Percentiles rank a stretch among this genome's conserved stretches.
These are phyloP conservation scores for Thalassarche chlororhynchos DNA, from an alignment of 2,113 vertebrate genomes.

Conservation along the genomic window DNA sequence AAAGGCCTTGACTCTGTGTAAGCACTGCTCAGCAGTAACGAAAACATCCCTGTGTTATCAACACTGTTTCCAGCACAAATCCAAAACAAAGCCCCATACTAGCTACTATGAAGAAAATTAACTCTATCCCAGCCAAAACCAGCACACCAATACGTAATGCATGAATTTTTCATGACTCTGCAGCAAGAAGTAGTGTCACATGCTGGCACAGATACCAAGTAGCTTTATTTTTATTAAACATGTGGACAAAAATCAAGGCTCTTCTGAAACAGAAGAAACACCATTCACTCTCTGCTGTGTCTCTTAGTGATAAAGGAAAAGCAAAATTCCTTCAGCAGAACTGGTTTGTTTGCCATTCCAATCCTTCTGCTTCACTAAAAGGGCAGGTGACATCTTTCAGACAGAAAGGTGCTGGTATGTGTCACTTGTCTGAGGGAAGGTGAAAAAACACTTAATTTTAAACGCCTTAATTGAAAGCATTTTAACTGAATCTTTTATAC, in stretches of 20 bases:
- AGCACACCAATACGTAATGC: background rate
- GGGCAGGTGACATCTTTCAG: background rate
- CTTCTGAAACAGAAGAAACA: background rate
- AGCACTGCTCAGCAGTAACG: too few relatives aligned
- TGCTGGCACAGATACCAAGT: background rate
- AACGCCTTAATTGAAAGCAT: background rate
- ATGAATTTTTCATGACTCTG: background rate
- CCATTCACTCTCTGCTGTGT: background rate
- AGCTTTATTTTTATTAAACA: background rate
- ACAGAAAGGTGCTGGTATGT: background rate
- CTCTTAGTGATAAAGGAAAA: background rate
- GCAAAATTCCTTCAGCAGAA: background rate
- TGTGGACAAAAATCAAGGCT: background rate
- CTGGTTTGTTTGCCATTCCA: background rate
- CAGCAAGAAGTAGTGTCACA: background rate
- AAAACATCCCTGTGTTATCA: too few relatives aligned
- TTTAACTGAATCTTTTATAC: background rate
- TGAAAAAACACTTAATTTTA: background rate
- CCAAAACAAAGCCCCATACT: too few relatives aligned
- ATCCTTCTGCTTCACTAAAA: background rate
- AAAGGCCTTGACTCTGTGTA: too few relatives aligned
- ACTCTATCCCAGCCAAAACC: too few relatives aligned
- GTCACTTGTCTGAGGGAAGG: background rate
- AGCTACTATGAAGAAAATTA: too few relatives aligned
- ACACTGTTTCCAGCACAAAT: too few relatives aligned